These are phyloP conservation scores for Drosophila merina DNA, from an alignment of 2,888 invertebrate species.

Conservation along the genomic window DNA sequence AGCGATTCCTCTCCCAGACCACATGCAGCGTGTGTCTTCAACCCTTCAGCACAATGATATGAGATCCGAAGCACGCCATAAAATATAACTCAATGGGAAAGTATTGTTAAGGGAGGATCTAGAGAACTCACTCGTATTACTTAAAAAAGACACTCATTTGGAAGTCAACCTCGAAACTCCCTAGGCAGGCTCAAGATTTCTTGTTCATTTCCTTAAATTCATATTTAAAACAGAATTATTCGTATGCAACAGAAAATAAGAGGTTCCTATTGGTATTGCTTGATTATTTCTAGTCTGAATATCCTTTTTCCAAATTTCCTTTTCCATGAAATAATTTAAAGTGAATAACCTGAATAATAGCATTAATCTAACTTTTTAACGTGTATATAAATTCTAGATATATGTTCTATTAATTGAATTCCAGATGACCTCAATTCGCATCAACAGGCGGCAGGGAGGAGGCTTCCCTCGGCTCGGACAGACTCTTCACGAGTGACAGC, in stretches of 20 bases:
- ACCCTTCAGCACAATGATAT: constrained; percentile 17
- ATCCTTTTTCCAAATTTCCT: no score
- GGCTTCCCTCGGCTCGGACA: constrained; percentile 25
- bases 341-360: no score
- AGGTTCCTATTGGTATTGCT: no score
- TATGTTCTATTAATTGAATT: neutral
- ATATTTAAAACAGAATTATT: no score
- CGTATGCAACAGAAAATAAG: no score
- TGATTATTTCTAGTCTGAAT: no score
- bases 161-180: neutral
- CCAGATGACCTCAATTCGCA: constrained; percentile 60
- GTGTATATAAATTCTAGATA: no score
- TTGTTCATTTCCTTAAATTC: neutral
- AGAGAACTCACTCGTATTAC: constrained; percentile 5
- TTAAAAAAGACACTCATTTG: neutral
- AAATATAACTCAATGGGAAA: constrained; percentile 20
- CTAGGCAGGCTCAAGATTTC: neutral
- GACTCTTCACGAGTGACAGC: constrained; percentile 57
- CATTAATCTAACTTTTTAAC: no score
- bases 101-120: constrained; percentile 10
- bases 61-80: constrained; percentile 34
- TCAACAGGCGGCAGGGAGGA: constrained; percentile 28
- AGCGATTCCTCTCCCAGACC: constrained; percentile 37
- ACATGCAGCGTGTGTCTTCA: constrained; percentile 57
- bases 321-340: no score